These are phyloP conservation scores for Selene dorsalis DNA, from an alignment of 2,797 vertebrate genomes.

Conservation along the genomic window DNA sequence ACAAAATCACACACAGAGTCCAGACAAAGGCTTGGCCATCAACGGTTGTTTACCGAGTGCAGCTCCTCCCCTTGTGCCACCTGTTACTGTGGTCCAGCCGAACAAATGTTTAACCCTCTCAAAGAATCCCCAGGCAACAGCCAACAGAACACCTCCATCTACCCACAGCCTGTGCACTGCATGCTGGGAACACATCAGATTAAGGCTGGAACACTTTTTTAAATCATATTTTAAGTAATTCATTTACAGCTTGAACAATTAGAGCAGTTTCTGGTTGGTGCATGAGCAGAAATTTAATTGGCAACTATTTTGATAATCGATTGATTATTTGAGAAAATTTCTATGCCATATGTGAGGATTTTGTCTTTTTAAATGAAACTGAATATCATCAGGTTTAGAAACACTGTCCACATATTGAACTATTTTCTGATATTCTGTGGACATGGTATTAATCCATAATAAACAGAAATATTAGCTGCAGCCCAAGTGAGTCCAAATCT, in stretches of 20 bases:
- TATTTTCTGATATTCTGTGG: not conserved
- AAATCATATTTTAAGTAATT: conserved; percentile 14
- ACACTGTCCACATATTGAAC: not conserved
- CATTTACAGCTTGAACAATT: conserved; percentile 19
- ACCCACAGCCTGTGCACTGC: conserved; percentile 33
- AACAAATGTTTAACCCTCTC: conserved; percentile 82
- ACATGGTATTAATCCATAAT: not conserved
- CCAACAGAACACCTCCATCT: conserved; percentile 51
- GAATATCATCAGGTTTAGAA: not conserved
- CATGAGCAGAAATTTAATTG: conserved; percentile 3
- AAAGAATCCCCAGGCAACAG: conserved; percentile 74
- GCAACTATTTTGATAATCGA: not conserved
- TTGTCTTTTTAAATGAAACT: not conserved
- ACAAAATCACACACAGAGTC: conserved; percentile 54
- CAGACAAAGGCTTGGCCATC: conserved; percentile 77
- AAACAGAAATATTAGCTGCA: not conserved
- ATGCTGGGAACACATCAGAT: conserved; percentile 31
- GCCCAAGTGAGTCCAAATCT: not conserved
- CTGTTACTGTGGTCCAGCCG: conserved; percentile 78
- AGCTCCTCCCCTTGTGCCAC: conserved; percentile 79
- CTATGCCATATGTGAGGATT: not conserved
- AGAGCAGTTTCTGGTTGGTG: not conserved
- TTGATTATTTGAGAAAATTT: not conserved
- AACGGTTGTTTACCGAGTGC: conserved; percentile 78
- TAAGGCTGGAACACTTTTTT: not conserved